Percentiles rank a stretch among this genome's conserved stretches.
Conservation (phyloP, 2,113 vertebrate species). For the Burhinus bistriatus region DNA sequence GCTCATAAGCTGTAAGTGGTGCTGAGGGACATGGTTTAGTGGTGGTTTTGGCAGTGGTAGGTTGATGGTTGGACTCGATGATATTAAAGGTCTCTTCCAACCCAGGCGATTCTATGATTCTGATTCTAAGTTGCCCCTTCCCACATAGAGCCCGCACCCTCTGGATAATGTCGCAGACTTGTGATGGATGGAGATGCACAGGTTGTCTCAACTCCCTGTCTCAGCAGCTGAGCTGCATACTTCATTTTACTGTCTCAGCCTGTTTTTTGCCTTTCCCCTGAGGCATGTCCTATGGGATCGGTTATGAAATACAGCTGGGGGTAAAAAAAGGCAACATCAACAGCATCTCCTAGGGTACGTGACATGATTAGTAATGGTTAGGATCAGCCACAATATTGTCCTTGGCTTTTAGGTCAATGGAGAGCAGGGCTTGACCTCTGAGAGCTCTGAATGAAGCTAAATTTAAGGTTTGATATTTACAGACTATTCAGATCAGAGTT, state of each 20-base stretch:
- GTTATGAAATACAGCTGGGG: background rate
- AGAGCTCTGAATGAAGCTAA: background rate
- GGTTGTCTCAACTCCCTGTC: background rate
- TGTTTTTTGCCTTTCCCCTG: background rate
- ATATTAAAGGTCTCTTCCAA: too few relatives aligned
- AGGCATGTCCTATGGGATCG: background rate
- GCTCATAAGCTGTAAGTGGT: too few relatives aligned
- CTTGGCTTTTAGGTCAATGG: background rate
- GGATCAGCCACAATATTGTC: background rate
- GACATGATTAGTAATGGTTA: background rate
- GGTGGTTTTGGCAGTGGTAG: too few relatives aligned
- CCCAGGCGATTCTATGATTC: too few relatives aligned
- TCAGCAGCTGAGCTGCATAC: background rate
- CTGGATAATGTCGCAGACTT: background rate
- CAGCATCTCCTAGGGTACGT: background rate
- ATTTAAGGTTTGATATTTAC: background rate
- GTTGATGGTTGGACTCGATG: too few relatives aligned
- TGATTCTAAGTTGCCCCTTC: background rate
- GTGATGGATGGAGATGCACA: background rate
- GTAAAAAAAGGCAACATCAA: background rate
- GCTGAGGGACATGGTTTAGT: too few relatives aligned
- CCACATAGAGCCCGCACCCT: rapidly evolving
- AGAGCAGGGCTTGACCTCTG: background rate
- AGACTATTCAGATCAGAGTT: background rate
- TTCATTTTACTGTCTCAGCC: background rate